Base-by-base conservation (phyloP, 2,888 invertebrate genomes). In the Diabrotica balteata region DNA sequence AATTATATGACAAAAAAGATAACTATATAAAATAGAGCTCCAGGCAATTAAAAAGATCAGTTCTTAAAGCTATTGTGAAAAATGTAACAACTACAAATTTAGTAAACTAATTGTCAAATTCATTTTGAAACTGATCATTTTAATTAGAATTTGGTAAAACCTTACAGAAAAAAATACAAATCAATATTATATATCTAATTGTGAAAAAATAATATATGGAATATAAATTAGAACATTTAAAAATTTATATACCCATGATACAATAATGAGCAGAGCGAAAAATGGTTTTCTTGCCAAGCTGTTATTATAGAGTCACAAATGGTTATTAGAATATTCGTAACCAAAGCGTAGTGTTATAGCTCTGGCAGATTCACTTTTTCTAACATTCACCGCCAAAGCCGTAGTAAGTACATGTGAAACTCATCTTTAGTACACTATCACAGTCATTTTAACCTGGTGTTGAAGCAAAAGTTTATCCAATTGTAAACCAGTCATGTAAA, bases 371-470 rank as follows among this genome's bases (percentile, higher is more conserved):
- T 64, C 66, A 63, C 66, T 68, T 71, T 68, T 69, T 67, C 61
- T 17, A 47, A 45, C 43, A 51, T 62, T 62, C 57, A 44, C 42
- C 58, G 71, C 72, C 68, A 69, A 73, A 67, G 65, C 69, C 62
- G 67, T 72, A 72, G 67, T 72, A 72, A 72, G 71, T 71, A 70
- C 73, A 70, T 69, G 71, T 69, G 67, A 73, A 72, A 68, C 71
- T 80, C 79, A 79, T 83, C 83, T 84, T 84, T 83, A 83, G 82
- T 83, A 81, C 83, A 83, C 83, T 84, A 84, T 84, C 84, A 84
- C 84, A 84, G 84, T 84, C 82, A 84, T 82, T 82, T 83, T 82
- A 75, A 77, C 80, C 82, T 83, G 83, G 82, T 82, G 82, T 82
- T 80, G 79, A 80, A 81, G 78, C 77, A 79, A 79, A 76, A 73